Conservation (phyloP, 2,888 invertebrate species). For the Escarpia spicata region DNA sequence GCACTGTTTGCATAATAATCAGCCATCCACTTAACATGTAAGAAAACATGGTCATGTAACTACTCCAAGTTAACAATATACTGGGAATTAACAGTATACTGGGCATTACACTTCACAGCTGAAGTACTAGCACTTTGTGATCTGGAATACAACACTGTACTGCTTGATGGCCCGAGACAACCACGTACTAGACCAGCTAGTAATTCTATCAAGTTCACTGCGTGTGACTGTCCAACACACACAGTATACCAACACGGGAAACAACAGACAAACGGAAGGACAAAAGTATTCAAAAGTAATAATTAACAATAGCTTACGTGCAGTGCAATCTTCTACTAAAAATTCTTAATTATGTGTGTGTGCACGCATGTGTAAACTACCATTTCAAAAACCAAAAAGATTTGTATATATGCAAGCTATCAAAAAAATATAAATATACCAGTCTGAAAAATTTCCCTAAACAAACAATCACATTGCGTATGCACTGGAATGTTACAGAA, state of each 20-base stretch:
- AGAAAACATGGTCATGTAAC: background rate
- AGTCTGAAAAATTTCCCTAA: background rate
- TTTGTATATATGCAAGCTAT: background rate
- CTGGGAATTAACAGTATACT: background rate
- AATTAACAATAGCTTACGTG: background rate
- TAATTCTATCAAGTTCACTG: background rate
- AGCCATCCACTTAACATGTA: background rate
- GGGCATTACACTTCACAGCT: background rate
- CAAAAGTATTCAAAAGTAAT: background rate
- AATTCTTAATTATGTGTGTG: no score
- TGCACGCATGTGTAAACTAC: background rate
- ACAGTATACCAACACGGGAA: background rate
- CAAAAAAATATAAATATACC: background rate
- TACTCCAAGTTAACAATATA: background rate
- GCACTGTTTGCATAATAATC: background rate
- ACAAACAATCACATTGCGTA: background rate
- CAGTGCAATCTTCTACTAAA: no score
- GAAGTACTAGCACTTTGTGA: background rate
- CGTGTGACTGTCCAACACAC: background rate
- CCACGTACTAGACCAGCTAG: background rate
- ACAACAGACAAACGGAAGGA: background rate
- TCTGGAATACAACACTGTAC: background rate
- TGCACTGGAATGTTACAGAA: background rate
- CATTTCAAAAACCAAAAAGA: background rate
- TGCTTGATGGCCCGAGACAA: background rate